A percentile compares a stretch with the other conserved stretches of the same genome.
phyloP scores from a whole-genome alignment of 2,797 vertebrate genomes.

The Pangasius krempfi region DNA sequence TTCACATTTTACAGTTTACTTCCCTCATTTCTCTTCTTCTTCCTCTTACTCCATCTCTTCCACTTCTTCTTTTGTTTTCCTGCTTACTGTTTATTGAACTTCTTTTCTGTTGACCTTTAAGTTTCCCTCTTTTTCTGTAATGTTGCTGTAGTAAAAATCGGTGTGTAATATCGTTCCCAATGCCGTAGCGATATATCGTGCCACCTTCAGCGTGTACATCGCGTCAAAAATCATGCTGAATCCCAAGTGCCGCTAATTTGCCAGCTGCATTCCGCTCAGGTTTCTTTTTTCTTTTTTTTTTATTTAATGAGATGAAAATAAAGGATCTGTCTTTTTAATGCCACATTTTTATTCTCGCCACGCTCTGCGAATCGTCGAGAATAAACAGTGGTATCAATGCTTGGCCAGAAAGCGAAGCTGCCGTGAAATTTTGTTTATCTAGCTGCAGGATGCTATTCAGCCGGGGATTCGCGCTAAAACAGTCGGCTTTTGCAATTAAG shows the following conservation, averaged over 20 bases:
- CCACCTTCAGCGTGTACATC: not conserved
- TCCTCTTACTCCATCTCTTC: not conserved
- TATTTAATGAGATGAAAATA: slow-evolving; percentile 82
- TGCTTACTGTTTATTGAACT: not conserved
- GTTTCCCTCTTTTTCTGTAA: not conserved
- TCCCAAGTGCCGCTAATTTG: not conserved
- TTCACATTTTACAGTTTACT: too few species aligned
- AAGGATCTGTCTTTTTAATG: slow-evolving; percentile 67
- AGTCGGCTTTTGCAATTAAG: slow-evolving; percentile 77
- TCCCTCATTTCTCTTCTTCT: not conserved
- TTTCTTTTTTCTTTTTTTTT: not conserved
- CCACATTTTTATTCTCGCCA: slow-evolving; percentile 78
- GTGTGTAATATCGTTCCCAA: not conserved
- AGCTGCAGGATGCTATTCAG: slow-evolving; percentile 70
- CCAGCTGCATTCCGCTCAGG: not conserved
- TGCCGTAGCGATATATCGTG: too few species aligned
- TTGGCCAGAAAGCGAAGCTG: slow-evolving; percentile 76
- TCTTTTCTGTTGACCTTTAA: not conserved
- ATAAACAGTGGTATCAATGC: slow-evolving; percentile 83
- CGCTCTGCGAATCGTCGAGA: slow-evolving; percentile 75
- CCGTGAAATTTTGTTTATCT: slow-evolving; percentile 79
- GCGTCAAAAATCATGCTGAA: not conserved
- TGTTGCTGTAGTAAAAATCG: not conserved
- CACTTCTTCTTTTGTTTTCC: not conserved
- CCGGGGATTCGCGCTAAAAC: slow-evolving; percentile 75